Conservation (phyloP, 1,140 invertebrate species). For the Heliothis virescens region DNA sequence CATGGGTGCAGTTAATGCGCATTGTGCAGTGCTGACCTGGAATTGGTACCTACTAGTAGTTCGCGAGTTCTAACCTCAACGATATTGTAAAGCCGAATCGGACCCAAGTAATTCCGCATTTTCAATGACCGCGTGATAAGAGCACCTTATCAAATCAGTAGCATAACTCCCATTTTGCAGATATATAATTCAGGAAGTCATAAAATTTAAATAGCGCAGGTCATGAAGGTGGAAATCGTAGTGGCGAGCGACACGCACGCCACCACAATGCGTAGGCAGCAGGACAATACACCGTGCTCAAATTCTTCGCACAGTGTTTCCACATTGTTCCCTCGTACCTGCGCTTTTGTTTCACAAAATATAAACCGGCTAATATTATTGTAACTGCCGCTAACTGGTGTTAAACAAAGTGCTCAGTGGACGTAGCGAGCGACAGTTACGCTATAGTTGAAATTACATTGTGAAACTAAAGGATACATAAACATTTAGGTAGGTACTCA, state of each 20-base stretch:
- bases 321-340: constrained; percentile 39
- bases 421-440: constrained; percentile 29
- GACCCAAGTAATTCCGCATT: neutral
- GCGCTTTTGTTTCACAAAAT: constrained; percentile 43
- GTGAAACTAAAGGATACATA: constrained; percentile 12
- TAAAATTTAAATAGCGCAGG: constrained; percentile 15
- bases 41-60: too few species aligned
- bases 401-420: constrained; percentile 41
- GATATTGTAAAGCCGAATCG: too few species aligned
- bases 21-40: neutral
- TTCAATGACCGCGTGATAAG: neutral
- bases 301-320: constrained; percentile 38
- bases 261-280: constrained; percentile 21
- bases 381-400: constrained; percentile 20
- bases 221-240: constrained; percentile 6
- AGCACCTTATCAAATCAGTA: neutral
- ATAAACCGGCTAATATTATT: constrained; percentile 38
- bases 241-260: constrained; percentile 16
- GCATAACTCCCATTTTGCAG: constrained; percentile 1
- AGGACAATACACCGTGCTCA: constrained; percentile 24
- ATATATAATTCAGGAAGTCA: neutral
- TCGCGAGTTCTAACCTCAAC: too few species aligned
- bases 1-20: neutral
- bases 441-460: constrained; percentile 17
- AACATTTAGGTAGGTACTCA: neutral